Evolutionary conservation across 2,888 invertebrate species (phyloP), one percentile per base, ranked within the genome.

Genomic region (Caenorhabditis doughertyi): DNA sequence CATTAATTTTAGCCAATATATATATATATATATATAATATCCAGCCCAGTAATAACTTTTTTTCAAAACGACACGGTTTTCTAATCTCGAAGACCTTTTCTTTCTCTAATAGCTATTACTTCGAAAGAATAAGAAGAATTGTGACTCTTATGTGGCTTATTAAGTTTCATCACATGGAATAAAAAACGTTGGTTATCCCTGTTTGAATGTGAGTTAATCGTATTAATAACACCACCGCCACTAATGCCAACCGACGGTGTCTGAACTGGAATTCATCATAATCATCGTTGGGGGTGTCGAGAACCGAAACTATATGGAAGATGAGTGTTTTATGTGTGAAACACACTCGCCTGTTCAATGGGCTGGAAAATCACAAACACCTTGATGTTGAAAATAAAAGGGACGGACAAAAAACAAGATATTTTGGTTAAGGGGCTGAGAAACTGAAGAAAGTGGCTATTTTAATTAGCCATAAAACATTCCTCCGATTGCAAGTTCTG

Each of bases 381-480:
- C 7, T 39, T 39, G n/a, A n/a, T n/a, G n/a, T n/a, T n/a, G 18
- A 25, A 42, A 56, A 35, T 18, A 25, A 42, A 21, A 9, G 18
- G 51, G 39, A 42, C 29, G 13, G 18, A 16, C 21, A 32, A 23
- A 39, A 35, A 56, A 64, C 64, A 25, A 55, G 67, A 56, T 42
- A 29, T n/a, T 51, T 56, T 56, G 32, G 49, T 27, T 39, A 18
- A 42, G 42, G 25, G 18, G 21, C n/a, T 18, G 23, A 29, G 11
- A 25, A 42, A 58, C 25, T n/a, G 21, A 68, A 42, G 25, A 39
- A 1, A 13, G 39, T 32, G 21, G 23, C 49, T 27, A 25, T 47
- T 76, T 67, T 76, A 76, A 76, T 76, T 76, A 76, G 76, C 42
- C 76, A 42, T 76, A 76, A 76, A 76, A 76, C 67, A 76, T 4